phyloP scores from a whole-genome alignment of 2,113 vertebrate genomes.

The Amphiprion percula region DNA sequence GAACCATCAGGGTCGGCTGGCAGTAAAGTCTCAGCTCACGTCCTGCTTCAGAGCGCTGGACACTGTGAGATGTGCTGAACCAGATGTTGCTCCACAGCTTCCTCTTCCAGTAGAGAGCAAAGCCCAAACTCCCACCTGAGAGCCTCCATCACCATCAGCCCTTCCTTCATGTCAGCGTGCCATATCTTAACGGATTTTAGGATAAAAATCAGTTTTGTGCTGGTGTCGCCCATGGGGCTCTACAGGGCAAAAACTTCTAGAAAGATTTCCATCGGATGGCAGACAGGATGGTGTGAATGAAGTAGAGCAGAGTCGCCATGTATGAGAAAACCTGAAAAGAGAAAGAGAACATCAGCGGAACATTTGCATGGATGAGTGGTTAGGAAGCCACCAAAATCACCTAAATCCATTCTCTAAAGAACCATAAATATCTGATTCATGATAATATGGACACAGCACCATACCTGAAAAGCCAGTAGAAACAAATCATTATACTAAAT shows the following conservation, averaged over 20 bases:
- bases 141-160: background rate
- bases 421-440: too few species aligned
- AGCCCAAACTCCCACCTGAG: background rate
- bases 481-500: background rate
- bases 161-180: background rate
- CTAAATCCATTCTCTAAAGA: too few species aligned
- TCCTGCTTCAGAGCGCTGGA: too few species aligned
- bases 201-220: background rate
- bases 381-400: background rate
- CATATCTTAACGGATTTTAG: background rate
- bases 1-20: background rate
- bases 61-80: background rate
- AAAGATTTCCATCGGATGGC: conserved; percentile 83
- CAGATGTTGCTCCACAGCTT: conserved; percentile 4
- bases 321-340: conserved; percentile 87
- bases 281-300: conserved; percentile 84
- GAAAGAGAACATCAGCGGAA: background rate
- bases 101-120: background rate
- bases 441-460: too few species aligned
- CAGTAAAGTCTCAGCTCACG: background rate
- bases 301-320: conserved; percentile 84
- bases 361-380: background rate
- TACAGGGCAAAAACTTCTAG: conserved; percentile 40
- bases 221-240: background rate
- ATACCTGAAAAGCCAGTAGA: background rate